Evolutionary conservation across 2,888 invertebrate species (phyloP).

Genomic region (Glyphotaelius pellucidus): DNA sequence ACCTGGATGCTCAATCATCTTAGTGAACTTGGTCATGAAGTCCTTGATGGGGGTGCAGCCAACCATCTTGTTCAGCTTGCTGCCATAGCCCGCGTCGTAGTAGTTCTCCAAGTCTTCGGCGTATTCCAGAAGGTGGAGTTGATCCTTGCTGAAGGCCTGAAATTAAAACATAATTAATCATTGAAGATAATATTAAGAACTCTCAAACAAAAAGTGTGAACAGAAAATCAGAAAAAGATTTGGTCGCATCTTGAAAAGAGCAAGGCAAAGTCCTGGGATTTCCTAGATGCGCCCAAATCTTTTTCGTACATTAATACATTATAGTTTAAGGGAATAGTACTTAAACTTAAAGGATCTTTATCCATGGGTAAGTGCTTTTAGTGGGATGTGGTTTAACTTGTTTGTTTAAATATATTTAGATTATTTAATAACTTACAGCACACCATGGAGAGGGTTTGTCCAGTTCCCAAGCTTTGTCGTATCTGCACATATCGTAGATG

Average conservation of each 20-base stretch:
- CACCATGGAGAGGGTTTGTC: conserved; percentile 86
- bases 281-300: too few relatives aligned
- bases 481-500: conserved; percentile 89
- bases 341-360: too few relatives aligned
- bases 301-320: too few relatives aligned
- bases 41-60: conserved; percentile 87
- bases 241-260: too few relatives aligned
- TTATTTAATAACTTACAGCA: conserved; percentile 74
- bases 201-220: too few relatives aligned
- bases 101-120: conserved; percentile 86
- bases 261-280: too few relatives aligned
- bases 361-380: too few relatives aligned
- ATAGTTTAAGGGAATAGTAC: too few relatives aligned
- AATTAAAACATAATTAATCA: conserved; percentile 27
- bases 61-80: conserved; percentile 80
- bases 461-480: conserved; percentile 87
- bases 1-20: conserved; percentile 75
- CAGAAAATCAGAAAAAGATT: too few relatives aligned
- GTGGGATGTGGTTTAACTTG: neutral
- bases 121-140: conserved; percentile 86
- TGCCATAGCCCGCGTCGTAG: conserved; percentile 86
- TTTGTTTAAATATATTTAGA: neutral
- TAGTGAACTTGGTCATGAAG: conserved; percentile 83
- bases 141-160: conserved; percentile 83
- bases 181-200: too few relatives aligned